Evolutionary conservation across 2,113 vertebrate species (phyloP).

Genomic region (Tyto alba): DNA sequence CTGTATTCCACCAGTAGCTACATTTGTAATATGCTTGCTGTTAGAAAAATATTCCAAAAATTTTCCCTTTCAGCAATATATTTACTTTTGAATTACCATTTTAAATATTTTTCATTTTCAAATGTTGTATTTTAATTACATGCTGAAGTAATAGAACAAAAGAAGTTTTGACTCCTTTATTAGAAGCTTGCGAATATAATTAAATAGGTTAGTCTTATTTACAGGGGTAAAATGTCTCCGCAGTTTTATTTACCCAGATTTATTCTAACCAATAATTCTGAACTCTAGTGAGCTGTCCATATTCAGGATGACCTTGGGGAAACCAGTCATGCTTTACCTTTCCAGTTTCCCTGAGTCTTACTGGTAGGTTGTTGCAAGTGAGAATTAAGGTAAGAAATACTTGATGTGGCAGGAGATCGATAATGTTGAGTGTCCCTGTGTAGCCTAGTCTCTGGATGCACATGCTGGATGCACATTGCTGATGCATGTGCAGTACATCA

Average conservation of each 20-base stretch:
- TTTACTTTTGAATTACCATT: not conserved
- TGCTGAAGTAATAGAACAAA: not conserved
- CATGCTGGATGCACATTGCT: not conserved
- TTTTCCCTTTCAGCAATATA: not conserved
- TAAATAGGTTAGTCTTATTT: not conserved
- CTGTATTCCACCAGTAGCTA: not conserved
- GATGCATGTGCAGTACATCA: accelerated
- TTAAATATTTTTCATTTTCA: not conserved
- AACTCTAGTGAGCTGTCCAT: not conserved
- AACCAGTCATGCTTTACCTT: not conserved
- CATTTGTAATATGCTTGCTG: accelerated
- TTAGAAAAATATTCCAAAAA: not conserved
- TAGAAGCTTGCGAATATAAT: not conserved
- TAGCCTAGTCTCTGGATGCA: not conserved
- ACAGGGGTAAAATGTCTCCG: accelerated
- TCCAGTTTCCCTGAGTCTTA: not conserved
- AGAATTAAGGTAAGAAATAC: not conserved
- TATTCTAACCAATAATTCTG: not conserved
- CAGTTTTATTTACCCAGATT: not conserved
- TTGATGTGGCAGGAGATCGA: not conserved
- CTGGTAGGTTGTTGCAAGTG: not conserved
- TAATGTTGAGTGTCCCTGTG: accelerated
- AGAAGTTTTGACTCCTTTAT: not conserved
- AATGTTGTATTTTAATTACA: not conserved
- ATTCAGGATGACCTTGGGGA: not conserved